Evolutionary conservation across 2,888 invertebrate genomes (phyloP), one percentile per base, ranked within the genome.

Genomic region (Caenorhabditis panamensis): DNA sequence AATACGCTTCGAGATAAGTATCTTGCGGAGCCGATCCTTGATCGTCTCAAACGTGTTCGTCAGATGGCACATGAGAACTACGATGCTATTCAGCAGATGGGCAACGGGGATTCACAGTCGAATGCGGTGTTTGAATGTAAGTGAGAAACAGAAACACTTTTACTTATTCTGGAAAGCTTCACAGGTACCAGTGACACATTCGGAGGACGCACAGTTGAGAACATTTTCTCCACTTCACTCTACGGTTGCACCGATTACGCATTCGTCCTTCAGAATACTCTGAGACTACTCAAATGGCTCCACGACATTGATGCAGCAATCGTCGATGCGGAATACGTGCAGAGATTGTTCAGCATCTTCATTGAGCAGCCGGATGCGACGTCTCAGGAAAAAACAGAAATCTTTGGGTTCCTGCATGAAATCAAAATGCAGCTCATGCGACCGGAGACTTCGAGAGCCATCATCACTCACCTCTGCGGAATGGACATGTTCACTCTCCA

Each of bases 71-170:
- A 80, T 51, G 69, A 80, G 0, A 20, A n/a, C 1, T 80, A 49
- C 31, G 75, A 75, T 5, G 36, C 64, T 0, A 24, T 9, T 0
- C 63, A 73, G 16, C 54, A 66, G 18, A 41, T 41, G 8, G 67
- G 16, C 24, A n/a, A n/a, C n/a, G 41, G 49, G 13, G 80, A 75
- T 49, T 75, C 75, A 4, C 59, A 49, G n/a, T 80, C 75, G 11
- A 80, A 80, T 36, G 75, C 80, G 0, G 67, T 80, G 2, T 80
- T 75, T 41, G 80, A 80, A 31, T 67, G 80, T 79, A 44, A 67
- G 72, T 58, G 24, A 16, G 18, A 31, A 6, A 16, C 1, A 18
- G 20, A 31, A 6, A 6, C 18, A 4, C 26, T 44, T 16, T 28
- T 11, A 24, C 13, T 28, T 24, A 26, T 28, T 36, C 18, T 49